Percentiles rank a stretch among this genome's conserved stretches.
These are phyloP conservation scores for Lasioglossum leucozonium DNA, from an alignment of 2,888 invertebrate genomes.

Conservation along the genomic window DNA sequence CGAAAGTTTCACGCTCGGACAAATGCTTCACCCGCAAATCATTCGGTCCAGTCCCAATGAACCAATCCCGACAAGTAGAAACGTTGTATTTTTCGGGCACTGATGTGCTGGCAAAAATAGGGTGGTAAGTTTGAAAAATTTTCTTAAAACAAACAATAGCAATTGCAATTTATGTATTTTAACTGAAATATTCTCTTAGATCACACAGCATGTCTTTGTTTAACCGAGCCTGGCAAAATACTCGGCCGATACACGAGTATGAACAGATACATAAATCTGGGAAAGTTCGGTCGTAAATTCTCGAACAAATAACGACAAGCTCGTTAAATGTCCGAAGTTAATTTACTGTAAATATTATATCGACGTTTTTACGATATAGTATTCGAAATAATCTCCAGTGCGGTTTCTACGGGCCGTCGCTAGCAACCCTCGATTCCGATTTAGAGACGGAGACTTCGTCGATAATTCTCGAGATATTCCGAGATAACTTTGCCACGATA, in stretches of 20 bases:
- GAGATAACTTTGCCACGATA: neutral
- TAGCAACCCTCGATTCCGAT: neutral
- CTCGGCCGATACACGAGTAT: neutral
- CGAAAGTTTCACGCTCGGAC: neutral
- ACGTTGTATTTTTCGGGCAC: neutral
- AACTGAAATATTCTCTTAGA: neutral
- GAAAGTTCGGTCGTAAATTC: neutral
- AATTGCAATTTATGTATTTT: neutral
- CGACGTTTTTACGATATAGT: slow-evolving; percentile 2
- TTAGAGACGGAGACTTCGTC: slow-evolving; percentile 2
- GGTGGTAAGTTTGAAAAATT: neutral
- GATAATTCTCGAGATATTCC: slow-evolving; percentile 7
- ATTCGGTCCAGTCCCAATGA: neutral
- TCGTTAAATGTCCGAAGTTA: neutral
- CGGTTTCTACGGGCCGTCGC: neutral
- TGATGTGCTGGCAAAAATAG: neutral
- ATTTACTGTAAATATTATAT: neutral
- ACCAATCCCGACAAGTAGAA: neutral
- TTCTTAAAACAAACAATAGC: neutral
- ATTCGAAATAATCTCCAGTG: neutral
- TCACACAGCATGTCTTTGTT: neutral
- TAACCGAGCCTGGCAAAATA: neutral
- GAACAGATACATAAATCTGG: neutral
- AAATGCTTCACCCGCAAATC: neutral
- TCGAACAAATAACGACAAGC: neutral